Evolutionary conservation across 2,113 vertebrate species (phyloP), one percentile per base, ranked within the genome.

Genomic region (Cheilinus undulatus): DNA sequence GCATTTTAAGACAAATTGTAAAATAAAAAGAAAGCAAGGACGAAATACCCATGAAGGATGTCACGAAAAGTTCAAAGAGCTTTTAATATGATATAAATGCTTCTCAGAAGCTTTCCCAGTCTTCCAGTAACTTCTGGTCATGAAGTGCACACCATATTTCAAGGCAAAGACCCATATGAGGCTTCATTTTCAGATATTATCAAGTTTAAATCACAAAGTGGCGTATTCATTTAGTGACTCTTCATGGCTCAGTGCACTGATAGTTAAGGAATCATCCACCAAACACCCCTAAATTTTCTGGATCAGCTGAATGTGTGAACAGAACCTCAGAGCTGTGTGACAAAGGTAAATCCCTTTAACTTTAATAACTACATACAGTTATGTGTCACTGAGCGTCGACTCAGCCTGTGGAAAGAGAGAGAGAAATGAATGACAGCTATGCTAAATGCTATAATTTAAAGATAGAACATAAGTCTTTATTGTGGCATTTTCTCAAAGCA

Each of bases 361-460:
- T 30, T 56, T 42, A 72, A 79, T 69, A 28, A 72, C 13, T 36
- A 42, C 50, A 20, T 73, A 40, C 32, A 36, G 46, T 30, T 46
- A 36, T 61, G 61, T 62, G 46, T 71, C 22, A 56, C 5, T 51
- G 51, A 30, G 62, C 19, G 17, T 51, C 28, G 75, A 82, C 50
- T 82, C 78, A 75, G 40, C 49, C 12, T 40, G 38, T 15, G 13
- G 38, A 1, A 7, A 23, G 13, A 19, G 7, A 22, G 38, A 73
- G 2, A 5, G 49, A 69, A 58, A 48, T 36, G 30, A 76, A 66
- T 61, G 76, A 26, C 68, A 78, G 27, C 48, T 28, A 3, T 57
- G 59, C 54, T 52, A 69, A 73, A 84, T 23, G 46, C 49, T 70
- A 22, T 70, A 67, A 85, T 70, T 85, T 54, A 42, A 5, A 43